phyloP scores from a whole-genome alignment of 2,113 vertebrate genomes.

The Rallus limicola region DNA sequence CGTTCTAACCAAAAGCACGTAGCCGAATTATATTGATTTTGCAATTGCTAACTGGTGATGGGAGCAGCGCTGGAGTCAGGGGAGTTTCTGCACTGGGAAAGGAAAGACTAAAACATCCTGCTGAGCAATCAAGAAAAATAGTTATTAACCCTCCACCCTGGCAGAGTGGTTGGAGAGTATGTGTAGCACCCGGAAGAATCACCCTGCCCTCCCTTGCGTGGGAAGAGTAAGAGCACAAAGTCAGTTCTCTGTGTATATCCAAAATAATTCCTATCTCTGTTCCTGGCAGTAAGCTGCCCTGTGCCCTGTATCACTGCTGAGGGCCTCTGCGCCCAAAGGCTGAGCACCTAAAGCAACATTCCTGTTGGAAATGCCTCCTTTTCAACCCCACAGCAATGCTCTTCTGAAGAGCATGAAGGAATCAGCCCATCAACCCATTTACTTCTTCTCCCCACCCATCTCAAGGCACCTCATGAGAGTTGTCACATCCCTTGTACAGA shows the following conservation, averaged over 20 bases:
- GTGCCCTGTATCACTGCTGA: not conserved
- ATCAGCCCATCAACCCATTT: not conserved
- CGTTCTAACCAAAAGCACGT: not conserved
- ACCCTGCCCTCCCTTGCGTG: not conserved
- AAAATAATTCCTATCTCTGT: not conserved
- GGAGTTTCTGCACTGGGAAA: not conserved
- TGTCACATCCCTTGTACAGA: not conserved
- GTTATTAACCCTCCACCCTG: not conserved
- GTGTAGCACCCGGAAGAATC: not conserved
- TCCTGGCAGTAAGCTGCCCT: not conserved
- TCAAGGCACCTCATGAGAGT: not conserved
- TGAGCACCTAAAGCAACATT: not conserved
- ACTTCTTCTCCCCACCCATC: not conserved
- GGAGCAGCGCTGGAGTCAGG: not conserved
- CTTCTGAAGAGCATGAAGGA: not conserved
- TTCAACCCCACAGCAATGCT: not conserved
- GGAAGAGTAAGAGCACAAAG: not conserved
- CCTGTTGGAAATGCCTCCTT: not conserved
- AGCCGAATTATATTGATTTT: constrained; percentile 14
- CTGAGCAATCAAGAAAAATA: not conserved
- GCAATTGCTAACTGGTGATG: constrained; percentile 14
- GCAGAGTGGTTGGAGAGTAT: not conserved
- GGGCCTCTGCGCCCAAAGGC: no score
- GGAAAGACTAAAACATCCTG: not conserved
- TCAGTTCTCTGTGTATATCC: not conserved